These are phyloP conservation scores for Peromyscus nudipes DNA, from an alignment of 2,797 vertebrate species.

Conservation along the genomic window DNA sequence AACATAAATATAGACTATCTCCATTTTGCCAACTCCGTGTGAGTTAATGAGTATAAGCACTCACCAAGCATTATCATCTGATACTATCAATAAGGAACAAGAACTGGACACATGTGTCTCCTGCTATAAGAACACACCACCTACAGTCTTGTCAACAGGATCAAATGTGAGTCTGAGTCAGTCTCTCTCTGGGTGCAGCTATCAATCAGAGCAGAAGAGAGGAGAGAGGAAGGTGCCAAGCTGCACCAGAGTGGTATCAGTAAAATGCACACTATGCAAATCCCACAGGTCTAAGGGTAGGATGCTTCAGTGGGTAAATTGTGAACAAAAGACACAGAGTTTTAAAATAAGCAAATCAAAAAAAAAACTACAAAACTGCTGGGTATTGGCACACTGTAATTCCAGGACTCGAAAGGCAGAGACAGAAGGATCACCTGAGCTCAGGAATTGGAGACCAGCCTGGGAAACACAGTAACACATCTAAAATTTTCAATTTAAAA, in stretches of 20 bases:
- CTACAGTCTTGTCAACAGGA: conserved; percentile 26
- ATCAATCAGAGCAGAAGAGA: conserved; percentile 44
- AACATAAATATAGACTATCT: conserved; percentile 7
- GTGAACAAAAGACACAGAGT: conserved; percentile 22
- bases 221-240: background rate
- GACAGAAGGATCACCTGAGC: background rate
- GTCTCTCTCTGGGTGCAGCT: conserved; percentile 19
- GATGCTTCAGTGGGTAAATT: background rate
- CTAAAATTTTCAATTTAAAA: background rate
- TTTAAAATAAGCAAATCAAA: background rate
- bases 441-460: background rate
- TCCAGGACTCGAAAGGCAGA: background rate
- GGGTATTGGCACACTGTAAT: background rate
- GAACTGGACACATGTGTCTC: conserved; percentile 10
- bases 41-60: background rate
- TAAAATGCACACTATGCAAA: conserved; percentile 32
- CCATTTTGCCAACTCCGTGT: conserved; percentile 24
- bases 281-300: background rate
- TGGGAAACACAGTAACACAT: background rate
- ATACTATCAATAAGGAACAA: conserved; percentile 28
- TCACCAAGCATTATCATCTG: background rate
- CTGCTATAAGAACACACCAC: conserved; percentile 40
- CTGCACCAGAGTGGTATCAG: background rate
- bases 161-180: conserved; percentile 26
- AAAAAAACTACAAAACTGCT: conserved; percentile 1